Evolutionary conservation across 1,140 invertebrate species (phyloP).

Genomic region (Mylabris phalerata): DNA sequence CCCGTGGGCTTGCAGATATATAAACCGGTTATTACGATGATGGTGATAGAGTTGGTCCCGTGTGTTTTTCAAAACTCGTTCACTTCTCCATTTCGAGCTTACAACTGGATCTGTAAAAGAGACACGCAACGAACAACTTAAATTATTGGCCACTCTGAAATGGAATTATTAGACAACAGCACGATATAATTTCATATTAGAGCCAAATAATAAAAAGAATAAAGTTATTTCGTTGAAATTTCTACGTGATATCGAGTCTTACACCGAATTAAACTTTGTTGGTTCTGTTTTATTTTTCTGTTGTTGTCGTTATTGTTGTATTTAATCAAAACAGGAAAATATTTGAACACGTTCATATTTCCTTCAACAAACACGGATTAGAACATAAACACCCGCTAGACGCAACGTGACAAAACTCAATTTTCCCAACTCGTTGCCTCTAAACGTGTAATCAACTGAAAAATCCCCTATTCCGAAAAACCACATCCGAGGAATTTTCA

Average conservation of each 20-base stretch:
- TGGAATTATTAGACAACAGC: conserved; percentile 7
- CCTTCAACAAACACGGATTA: conserved; percentile 17
- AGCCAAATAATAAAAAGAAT: no score
- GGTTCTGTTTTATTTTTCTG: conserved; percentile 3
- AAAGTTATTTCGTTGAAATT: no score
- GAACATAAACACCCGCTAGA: conserved; percentile 12
- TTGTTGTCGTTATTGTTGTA: not conserved
- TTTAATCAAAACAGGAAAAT: conserved; percentile 25
- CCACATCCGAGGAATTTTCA: conserved; percentile 3
- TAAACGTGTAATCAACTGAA: conserved; percentile 7
- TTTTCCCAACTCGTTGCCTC: conserved; percentile 9
- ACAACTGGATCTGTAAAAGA: conserved; percentile 19
- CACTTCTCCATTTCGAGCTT: conserved; percentile 14
- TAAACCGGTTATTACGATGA: conserved; percentile 19
- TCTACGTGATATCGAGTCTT: no score
- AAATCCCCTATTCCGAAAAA: conserved; percentile 11
- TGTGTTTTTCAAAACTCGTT: not conserved
- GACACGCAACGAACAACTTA: conserved; percentile 9
- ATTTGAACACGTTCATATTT: conserved; percentile 25
- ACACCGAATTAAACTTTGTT: no score
- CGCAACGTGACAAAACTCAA: conserved; percentile 23
- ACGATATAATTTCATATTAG: no score
- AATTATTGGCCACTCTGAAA: conserved; percentile 10
- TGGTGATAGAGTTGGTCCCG: conserved; percentile 3
- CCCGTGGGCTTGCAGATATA: conserved; percentile 19